Evolutionary conservation across 2,888 invertebrate species (phyloP), one percentile per base, ranked within the genome.

Genomic region (Tiliacea aurago): DNA sequence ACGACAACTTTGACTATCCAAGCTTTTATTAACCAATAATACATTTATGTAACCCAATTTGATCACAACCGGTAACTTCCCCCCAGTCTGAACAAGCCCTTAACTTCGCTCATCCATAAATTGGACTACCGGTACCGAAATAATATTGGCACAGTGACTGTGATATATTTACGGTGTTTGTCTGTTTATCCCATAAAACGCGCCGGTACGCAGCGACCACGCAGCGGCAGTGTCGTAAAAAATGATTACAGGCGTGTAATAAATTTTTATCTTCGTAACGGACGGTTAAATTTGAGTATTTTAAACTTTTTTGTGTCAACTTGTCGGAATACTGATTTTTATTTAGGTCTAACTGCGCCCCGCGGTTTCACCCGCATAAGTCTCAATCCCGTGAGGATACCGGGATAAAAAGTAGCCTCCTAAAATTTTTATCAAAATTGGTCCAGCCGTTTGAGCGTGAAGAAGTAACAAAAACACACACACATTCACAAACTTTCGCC

Each of bases 121-220:
- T 88, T 84, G 76, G 80, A 73, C 76, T 59, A 56, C 62, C 49
- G 80, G 74, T 83, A 86, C 89, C 79, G 80, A 89, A 91, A 91
- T 92, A 93, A 91, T 91, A 91, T 92, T 91, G 90, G 89, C 90
- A 81, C 84, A 87, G 90, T 83, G 82, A 84, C 86, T 85, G 83
- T 83, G 87, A 90, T 86, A 87, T 91, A 89, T 93, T 92, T 92
- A 92, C 86, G 89, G 86, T 89, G 88, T 90, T 90, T 90, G 86
- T 89, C 87, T 89, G 90, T 90, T 91, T 90, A 88, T 79, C 69
- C 85, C 83, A 86, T 85, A 86, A 86, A 86, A 84, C 67, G 80
- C 70, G 73, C 74, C 70, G 69, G 69, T 72, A 81, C 78, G 85
- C 64, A 56, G 33, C 59, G 70, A 28, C 37, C 53, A 80, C 83